Conservation (phyloP, 2,113 vertebrate species). For the Oryzias celebensis region DNA sequence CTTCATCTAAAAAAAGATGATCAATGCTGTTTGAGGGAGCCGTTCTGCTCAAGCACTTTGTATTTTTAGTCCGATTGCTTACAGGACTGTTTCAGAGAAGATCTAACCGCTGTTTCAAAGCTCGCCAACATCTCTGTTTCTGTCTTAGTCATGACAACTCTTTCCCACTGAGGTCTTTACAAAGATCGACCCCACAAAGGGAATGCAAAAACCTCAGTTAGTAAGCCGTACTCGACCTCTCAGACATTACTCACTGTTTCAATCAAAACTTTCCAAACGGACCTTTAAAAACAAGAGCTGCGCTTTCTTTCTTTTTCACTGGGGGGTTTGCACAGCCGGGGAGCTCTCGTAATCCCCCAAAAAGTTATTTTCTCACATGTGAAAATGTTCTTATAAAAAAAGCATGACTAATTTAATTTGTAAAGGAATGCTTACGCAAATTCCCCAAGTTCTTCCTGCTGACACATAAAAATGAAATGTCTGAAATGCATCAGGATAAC, state of each 20-base stretch:
- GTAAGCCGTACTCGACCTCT: constrained; percentile 49
- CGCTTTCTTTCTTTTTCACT: constrained; percentile 48
- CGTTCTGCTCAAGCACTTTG: constrained; percentile 50
- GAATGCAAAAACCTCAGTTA: constrained; percentile 49
- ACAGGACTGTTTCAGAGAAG: constrained; percentile 52
- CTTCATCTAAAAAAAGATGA: constrained; percentile 50
- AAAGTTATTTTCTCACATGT: constrained; percentile 47
- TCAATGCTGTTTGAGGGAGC: constrained; percentile 40
- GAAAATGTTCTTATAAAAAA: constrained; percentile 42
- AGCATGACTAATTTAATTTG: constrained; percentile 67
- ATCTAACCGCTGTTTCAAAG: constrained; percentile 35
- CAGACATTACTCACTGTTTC: constrained; percentile 68
- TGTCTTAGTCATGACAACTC: constrained; percentile 55
- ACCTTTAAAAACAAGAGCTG: constrained; percentile 53
- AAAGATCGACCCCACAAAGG: constrained; percentile 65
- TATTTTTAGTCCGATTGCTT: constrained; percentile 66
- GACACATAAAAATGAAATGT: constrained; percentile 69
- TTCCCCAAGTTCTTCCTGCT: constrained; percentile 55
- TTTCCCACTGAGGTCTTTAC: constrained; percentile 31
- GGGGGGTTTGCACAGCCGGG: constrained; percentile 23
- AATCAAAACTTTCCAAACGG: constrained; percentile 49
- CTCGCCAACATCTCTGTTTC: constrained; percentile 50
- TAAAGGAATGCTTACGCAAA: constrained; percentile 43
- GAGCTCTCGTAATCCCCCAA: constrained; percentile 33
- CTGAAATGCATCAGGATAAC: constrained; percentile 56